Base-by-base conservation (phyloP, 2,113 vertebrate species). In the Menura novaehollandiae region DNA sequence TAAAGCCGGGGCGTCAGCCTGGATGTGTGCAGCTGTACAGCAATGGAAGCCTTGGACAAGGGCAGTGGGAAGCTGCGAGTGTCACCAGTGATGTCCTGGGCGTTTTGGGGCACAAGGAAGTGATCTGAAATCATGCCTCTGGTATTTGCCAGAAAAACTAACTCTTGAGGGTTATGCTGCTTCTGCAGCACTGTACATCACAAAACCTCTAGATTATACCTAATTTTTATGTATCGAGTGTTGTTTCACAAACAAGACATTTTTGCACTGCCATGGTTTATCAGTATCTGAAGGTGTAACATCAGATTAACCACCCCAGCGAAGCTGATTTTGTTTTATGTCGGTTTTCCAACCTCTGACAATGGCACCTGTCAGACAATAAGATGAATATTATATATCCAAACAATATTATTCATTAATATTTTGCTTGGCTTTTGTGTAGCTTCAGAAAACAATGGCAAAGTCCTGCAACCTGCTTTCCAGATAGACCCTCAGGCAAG, bases 1-100 rank as follows among this genome's bases (percentile, higher is more conserved):
- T 41, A 89, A 89, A 87, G 13, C 44, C 0, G 0, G 39, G 37
- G 63, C 1, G 0, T 46, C 75, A 58, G 71, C 47, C 73, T 89
- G 51, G n/a, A 21, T 76, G 23, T 35, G 26, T 2, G 9, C 58
- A 64, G 58, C 19, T n/a, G 32, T n/a, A 68, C n/a, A 17, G 3
- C 63, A 77, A 7, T 39, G 28, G 59, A 35, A 77, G 49, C 30
- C 43, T 86, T 91, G 71, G 44, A 88, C 37, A 66, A 64, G 33
- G 62, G 13, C 78, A 85, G 1, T 20, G 66, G 67, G 33, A 82
- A 81, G 63, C 41, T 66, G 15, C 3, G 30, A 21, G 19, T 43
- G 55, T 84, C 79, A 71, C 59, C 58, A 33, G 11, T 28, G 83
- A 44, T 80, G 68, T 59, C 59, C 51, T 0, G 0, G 37, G 28